Evolutionary conservation across 92 coral and sea anemone species (phyloP), one percentile per base, ranked within the genome.

Genomic region (Nematostella vectensis): DNA sequence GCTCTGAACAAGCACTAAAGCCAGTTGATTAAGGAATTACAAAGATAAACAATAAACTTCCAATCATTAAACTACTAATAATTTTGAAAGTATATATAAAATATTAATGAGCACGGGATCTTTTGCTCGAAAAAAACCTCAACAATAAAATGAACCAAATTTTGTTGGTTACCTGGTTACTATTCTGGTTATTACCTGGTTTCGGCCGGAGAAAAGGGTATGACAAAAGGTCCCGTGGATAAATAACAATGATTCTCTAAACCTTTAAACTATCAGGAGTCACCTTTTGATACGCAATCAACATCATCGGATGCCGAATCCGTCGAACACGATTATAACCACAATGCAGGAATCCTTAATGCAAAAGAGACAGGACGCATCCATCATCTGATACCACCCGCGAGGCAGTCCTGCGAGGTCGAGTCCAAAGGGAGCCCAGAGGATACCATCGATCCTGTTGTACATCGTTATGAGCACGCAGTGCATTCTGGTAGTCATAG

Each of bases 341-440:
- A 76, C 82, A 71, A 81, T 74, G 83, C 95, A 10, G 88, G 84
- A 49, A 70, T 85, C 27, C 70, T 85, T 25, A 85, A 85, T 71
- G 76, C 64, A 67, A 67, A 76, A 44, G 94, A 84, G 54, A 61
- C 88, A 9, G 95, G 95, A 22, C 75, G 62, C 52, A 74, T 85
- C 11, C 95, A 81, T 53, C 84, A 81, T 51, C 39, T 85, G 55
- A 63, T 85, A 21, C 95, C 89, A 1, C 95, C 95, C 4, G 79
- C 95, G 39, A 74, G 79, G 16, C 95, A 81, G 50, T 47, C 84
- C 8, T 85, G 95, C 29, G 95, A 85, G 69, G 88, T 85, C 15
- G 95, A 85, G 39, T 83, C 52, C 39, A 43, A 47, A 13, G 71
- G 30, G 39, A 30, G 43, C 71, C 62, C 54, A 27, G 63, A 31